Evolutionary conservation across 2,113 vertebrate genomes (phyloP).

Genomic region (Natator depressus): DNA sequence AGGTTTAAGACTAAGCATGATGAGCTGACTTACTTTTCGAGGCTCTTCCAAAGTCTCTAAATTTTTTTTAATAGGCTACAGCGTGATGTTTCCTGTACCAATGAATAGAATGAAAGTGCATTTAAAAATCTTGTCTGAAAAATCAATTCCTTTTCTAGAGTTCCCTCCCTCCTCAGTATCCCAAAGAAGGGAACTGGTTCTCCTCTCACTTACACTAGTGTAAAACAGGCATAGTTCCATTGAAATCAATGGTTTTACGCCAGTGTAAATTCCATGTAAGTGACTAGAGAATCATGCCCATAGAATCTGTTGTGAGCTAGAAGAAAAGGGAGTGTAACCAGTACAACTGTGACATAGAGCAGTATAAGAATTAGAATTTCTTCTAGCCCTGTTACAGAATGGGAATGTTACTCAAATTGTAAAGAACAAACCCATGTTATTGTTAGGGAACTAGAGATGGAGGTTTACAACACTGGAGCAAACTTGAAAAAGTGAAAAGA

Average conservation of each 20-base stretch:
- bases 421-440: not conserved
- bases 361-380: not conserved
- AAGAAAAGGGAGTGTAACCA: not conserved
- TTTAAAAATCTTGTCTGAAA: not conserved
- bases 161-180: not conserved
- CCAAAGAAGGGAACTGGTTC: not conserved
- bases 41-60: not conserved
- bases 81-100: not conserved
- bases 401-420: not conserved
- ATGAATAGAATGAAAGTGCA: not conserved
- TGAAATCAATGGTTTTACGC: not conserved
- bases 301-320: not conserved
- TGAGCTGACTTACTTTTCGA: constrained; percentile 79
- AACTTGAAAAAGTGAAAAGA: not conserved
- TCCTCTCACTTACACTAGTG: not conserved
- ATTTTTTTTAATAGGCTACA: not conserved
- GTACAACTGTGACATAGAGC: not conserved
- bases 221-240: not conserved
- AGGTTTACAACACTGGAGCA: not conserved
- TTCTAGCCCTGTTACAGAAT: not conserved
- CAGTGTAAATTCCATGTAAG: not conserved
- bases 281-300: not conserved
- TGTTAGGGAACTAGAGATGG: not conserved
- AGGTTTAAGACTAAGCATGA: constrained; percentile 80
- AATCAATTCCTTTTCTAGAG: not conserved